Evolutionary conservation across 2,888 invertebrate genomes (phyloP).

Genomic region (Protula sp.): DNA sequence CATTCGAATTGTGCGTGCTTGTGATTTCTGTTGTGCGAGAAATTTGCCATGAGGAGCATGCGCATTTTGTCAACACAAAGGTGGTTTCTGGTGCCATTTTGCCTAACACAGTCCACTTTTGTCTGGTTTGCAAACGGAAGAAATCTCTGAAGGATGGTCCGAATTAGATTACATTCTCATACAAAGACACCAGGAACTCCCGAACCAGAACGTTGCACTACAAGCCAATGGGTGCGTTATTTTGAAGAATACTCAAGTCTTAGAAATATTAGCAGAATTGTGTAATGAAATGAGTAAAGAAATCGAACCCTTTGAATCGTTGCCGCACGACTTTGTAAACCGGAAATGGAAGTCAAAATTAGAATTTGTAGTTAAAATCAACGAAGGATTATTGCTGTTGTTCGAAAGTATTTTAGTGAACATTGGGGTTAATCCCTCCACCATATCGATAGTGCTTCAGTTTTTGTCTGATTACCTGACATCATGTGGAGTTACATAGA

Average conservation of each 20-base stretch:
- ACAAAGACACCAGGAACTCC: not conserved
- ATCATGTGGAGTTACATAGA: not conserved
- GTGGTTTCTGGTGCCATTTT: constrained; percentile 25
- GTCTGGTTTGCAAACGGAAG: not conserved
- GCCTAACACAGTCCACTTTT: constrained; percentile 19
- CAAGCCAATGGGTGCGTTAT: not conserved
- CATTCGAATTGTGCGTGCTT: constrained; percentile 17
- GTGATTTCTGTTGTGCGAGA: constrained; percentile 12
- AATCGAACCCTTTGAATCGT: not conserved
- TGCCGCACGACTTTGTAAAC: not conserved
- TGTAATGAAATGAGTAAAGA: not conserved
- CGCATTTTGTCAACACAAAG: constrained; percentile 4
- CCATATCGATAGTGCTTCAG: not conserved
- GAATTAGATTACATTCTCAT: not conserved
- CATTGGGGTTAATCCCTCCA: not conserved
- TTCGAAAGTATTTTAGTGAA: not conserved
- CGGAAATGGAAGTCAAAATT: not conserved
- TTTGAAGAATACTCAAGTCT: not conserved
- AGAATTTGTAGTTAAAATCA: not conserved
- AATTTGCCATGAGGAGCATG: constrained; percentile 15
- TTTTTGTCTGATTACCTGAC: not conserved
- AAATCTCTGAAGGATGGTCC: not conserved
- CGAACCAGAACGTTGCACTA: not conserved
- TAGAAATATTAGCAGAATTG: not conserved
- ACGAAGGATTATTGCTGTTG: not conserved